Evolutionary conservation across 2,888 invertebrate species (phyloP).

Genomic region (Lottia gigantea): DNA sequence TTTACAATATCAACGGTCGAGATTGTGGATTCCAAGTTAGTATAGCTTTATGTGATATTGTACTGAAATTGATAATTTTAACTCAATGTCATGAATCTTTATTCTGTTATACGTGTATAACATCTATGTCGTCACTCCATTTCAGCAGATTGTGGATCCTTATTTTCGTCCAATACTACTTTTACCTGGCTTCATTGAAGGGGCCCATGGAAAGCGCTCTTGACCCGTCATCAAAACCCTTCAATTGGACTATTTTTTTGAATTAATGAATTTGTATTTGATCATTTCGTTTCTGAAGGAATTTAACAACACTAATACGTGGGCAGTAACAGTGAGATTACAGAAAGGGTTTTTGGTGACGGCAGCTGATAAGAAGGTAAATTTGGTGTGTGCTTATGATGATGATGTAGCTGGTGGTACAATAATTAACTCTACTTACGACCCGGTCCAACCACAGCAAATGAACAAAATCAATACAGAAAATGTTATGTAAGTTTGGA

Average conservation of each 20-base stretch:
- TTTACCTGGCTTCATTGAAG: too few species aligned
- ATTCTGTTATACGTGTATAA: too few species aligned
- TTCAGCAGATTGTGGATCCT: too few species aligned
- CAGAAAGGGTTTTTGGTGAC: conserved; percentile 1
- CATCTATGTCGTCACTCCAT: too few species aligned
- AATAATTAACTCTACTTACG: background rate
- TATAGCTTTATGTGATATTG: too few species aligned
- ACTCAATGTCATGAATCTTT: too few species aligned
- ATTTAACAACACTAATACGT: background rate
- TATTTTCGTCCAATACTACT: too few species aligned
- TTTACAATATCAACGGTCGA: background rate
- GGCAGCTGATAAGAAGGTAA: background rate
- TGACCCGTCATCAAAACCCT: too few species aligned
- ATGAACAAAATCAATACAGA: background rate
- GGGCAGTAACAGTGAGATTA: background rate
- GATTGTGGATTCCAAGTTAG: background rate
- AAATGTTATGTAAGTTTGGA: background rate
- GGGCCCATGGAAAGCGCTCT: too few species aligned
- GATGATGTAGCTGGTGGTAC: background rate
- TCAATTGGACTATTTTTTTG: too few species aligned
- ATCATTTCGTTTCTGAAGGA: background rate
- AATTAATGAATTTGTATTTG: too few species aligned
- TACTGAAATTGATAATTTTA: too few species aligned
- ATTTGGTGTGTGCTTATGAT: background rate
- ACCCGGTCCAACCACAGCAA: background rate